phyloP scores from a whole-genome alignment of 2,797 vertebrate genomes.

The Dipus sagitta region DNA sequence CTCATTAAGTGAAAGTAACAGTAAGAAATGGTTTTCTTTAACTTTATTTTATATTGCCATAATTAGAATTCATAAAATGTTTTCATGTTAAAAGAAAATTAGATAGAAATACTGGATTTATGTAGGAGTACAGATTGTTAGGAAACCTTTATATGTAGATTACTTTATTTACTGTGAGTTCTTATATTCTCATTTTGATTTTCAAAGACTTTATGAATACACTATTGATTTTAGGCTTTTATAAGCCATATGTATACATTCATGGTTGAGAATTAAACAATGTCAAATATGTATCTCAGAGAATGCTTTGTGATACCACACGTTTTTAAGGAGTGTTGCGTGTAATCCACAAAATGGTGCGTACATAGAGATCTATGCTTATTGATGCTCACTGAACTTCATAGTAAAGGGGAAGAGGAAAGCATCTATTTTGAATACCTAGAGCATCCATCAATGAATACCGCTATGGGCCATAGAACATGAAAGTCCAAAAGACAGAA shows the following conservation, averaged over 20 bases:
- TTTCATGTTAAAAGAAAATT: background rate
- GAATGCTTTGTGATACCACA: background rate
- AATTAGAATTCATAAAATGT: background rate
- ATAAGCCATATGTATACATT: background rate
- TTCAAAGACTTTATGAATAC: slow-evolving; percentile 17
- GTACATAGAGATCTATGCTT: slow-evolving; percentile 50
- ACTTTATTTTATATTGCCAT: background rate
- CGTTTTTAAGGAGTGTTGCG: slow-evolving; percentile 61
- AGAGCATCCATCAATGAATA: slow-evolving; percentile 70
- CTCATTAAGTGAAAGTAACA: background rate
- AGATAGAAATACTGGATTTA: background rate
- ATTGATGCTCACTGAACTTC: slow-evolving; percentile 74
- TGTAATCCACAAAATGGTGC: slow-evolving; percentile 46
- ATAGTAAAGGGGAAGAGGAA: slow-evolving; percentile 57
- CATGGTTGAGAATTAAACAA: slow-evolving; percentile 56
- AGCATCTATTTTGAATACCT: slow-evolving; percentile 68
- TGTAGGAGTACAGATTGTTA: background rate
- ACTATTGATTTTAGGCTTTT: background rate
- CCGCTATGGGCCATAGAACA: slow-evolving; percentile 72
- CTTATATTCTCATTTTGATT: slow-evolving; percentile 29
- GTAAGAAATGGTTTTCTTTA: background rate
- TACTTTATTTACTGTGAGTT: background rate
- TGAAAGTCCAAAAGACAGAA: slow-evolving; percentile 67
- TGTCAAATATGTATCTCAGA: slow-evolving; percentile 5
- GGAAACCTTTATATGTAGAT: background rate